A percentile compares a stretch with the other conserved stretches of the same genome.
Evolutionary conservation across 2,797 vertebrate species (phyloP).

Genomic region (Gambelia wislizenii): DNA sequence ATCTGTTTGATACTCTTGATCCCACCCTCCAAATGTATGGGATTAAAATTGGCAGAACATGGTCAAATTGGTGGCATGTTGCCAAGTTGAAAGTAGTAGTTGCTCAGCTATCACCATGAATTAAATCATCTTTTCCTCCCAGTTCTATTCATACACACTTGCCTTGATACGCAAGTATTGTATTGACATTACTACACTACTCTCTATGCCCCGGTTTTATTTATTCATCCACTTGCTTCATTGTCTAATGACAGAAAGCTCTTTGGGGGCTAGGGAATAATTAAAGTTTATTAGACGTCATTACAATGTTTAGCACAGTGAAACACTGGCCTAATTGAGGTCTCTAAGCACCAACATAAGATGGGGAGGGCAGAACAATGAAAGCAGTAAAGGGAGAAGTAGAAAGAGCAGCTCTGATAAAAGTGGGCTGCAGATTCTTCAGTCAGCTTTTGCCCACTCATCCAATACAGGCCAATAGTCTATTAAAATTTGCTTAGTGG

Average conservation of each 20-base stretch:
- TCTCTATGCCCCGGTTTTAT: neutral
- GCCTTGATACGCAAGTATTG: neutral
- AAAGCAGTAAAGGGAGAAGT: neutral
- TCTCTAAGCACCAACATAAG: neutral
- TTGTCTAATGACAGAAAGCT: slow-evolving; percentile 16
- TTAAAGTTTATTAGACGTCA: slow-evolving; percentile 34
- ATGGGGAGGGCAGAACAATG: neutral
- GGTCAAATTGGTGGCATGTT: neutral
- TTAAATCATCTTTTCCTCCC: neutral
- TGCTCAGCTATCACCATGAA: neutral
- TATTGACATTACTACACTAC: neutral
- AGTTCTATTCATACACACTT: neutral
- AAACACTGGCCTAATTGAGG: slow-evolving; percentile 13
- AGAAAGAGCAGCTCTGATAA: neutral
- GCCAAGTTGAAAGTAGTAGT: neutral
- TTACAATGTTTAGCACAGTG: slow-evolving; percentile 28
- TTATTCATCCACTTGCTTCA: slow-evolving; percentile 25
- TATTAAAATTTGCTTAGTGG: neutral
- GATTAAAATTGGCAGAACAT: neutral
- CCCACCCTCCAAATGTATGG: neutral
- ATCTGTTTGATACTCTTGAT: too few species aligned
- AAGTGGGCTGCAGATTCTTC: too few species aligned
- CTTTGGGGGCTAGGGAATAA: slow-evolving; percentile 20
- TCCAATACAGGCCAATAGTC: neutral
- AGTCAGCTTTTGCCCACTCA: neutral